These are phyloP conservation scores for Dendronephthya gigantea DNA, from an alignment of 64 coral and sea anemone species.

Conservation along the genomic window DNA sequence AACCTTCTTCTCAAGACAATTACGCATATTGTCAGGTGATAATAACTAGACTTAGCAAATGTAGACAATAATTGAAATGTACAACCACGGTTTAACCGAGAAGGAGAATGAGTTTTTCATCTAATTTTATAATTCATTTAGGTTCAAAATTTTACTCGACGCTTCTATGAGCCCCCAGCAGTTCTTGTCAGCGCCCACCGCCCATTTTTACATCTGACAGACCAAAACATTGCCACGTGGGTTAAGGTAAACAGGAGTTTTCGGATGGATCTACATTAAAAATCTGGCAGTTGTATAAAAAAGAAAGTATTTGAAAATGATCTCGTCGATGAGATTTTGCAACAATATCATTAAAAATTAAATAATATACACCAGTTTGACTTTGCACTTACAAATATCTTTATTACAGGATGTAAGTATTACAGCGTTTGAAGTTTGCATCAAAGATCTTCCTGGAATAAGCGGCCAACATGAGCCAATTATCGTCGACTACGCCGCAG, in stretches of 20 bases:
- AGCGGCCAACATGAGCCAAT: background rate
- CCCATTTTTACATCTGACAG: background rate
- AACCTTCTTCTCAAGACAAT: background rate
- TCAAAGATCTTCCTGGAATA: background rate
- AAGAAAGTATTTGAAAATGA: too few relatives aligned
- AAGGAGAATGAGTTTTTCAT: too few relatives aligned
- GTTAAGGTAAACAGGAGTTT: slow-evolving; percentile 9
- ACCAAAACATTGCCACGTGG: background rate
- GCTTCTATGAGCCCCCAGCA: background rate
- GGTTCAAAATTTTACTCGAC: background rate
- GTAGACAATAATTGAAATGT: too few relatives aligned
- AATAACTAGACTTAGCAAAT: too few relatives aligned
- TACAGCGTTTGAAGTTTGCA: background rate
- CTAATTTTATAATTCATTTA: background rate
- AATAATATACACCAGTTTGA: too few relatives aligned
- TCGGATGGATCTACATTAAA: too few relatives aligned
- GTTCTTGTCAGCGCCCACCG: background rate
- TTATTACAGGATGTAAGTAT: background rate
- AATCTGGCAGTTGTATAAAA: too few relatives aligned
- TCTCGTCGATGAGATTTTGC: too few relatives aligned
- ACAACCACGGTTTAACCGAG: too few relatives aligned
- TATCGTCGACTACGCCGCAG: background rate
- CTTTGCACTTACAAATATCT: too few relatives aligned
- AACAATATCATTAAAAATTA: too few relatives aligned
- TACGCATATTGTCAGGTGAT: background rate